Percentiles rank a stretch among this genome's conserved stretches.
Evolutionary conservation across 2,888 invertebrate species (phyloP).

Genomic region (Leuctra nigra): DNA sequence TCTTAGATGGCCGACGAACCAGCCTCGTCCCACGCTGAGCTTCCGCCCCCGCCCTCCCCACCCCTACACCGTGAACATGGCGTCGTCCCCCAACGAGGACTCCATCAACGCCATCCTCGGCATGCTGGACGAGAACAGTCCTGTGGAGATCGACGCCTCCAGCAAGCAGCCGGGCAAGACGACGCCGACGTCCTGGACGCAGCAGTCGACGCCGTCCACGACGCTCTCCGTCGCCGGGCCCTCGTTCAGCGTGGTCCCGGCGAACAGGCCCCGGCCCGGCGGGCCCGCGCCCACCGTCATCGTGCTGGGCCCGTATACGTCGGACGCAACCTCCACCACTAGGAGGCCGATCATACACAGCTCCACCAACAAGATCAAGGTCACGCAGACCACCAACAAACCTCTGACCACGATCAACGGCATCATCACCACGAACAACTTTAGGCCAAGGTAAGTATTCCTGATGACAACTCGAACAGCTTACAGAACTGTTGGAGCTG

Average conservation of each 20-base stretch:
- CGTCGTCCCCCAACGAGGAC: constrained; percentile 33
- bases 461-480: no score
- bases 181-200: constrained; percentile 37
- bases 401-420: background rate
- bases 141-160: constrained; percentile 3
- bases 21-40: constrained; percentile 37
- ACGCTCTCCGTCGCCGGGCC: constrained; percentile 5
- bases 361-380: constrained; percentile 3
- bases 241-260: constrained; percentile 1
- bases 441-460: background rate
- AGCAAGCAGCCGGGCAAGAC: constrained; percentile 34
- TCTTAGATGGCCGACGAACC: constrained; percentile 20
- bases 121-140: constrained; percentile 38
- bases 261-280: constrained; percentile 20
- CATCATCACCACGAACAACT: constrained; percentile 2
- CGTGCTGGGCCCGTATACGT: constrained; percentile 45
- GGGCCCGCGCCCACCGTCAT: constrained; percentile 50
- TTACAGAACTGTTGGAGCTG: no score
- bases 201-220: constrained; percentile 17
- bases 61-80: constrained; percentile 35
- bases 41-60: constrained; percentile 37
- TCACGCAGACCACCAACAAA: constrained; percentile 25
- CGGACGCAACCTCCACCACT: constrained; percentile 22
- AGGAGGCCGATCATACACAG: constrained; percentile 7
- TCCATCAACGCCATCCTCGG: constrained; percentile 45